Percentiles rank a stretch among this genome's conserved stretches.
Conservation (phyloP, 2,888 invertebrate species). For the Heliconius charithonia region DNA sequence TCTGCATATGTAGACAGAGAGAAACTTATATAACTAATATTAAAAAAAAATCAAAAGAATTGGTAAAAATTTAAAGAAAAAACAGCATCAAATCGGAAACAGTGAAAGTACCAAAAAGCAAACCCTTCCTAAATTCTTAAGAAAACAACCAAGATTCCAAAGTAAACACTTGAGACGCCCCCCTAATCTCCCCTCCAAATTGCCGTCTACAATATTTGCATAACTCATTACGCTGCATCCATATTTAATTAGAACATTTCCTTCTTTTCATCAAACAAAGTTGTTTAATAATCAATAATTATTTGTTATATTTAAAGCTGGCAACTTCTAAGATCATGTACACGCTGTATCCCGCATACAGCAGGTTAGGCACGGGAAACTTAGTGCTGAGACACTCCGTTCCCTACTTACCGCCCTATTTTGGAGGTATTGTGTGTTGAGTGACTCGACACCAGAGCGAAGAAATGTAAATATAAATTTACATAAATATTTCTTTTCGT, state of each 20-base stretch:
- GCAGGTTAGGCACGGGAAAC: too few species aligned
- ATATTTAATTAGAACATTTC: slow-evolving; percentile 82
- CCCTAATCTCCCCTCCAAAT: slow-evolving; percentile 52
- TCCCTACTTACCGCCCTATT: too few species aligned
- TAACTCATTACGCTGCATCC: slow-evolving; percentile 81
- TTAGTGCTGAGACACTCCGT: too few species aligned
- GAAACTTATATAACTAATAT: neutral
- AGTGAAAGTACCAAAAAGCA: slow-evolving; percentile 1
- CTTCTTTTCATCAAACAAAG: slow-evolving; percentile 59
- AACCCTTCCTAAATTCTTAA: slow-evolving; percentile 46
- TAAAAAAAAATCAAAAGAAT: neutral
- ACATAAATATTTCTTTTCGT: too few species aligned
- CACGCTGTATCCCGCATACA: too few species aligned
- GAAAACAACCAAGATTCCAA: slow-evolving; percentile 48
- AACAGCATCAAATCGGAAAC: slow-evolving; percentile 15
- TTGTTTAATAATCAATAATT: slow-evolving; percentile 2
- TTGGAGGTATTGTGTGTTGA: too few species aligned
- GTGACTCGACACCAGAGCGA: too few species aligned
- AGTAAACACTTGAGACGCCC: slow-evolving; percentile 49
- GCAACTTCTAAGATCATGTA: neutral
- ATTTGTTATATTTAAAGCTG: neutral
- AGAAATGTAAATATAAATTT: too few species aligned
- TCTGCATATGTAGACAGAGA: too few species aligned
- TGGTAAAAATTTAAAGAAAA: neutral
- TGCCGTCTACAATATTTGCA: slow-evolving; percentile 75